A percentile compares a stretch with the other conserved stretches of the same genome.
Conservation (phyloP, 2,797 vertebrate genomes). For the Menidia menidia region DNA sequence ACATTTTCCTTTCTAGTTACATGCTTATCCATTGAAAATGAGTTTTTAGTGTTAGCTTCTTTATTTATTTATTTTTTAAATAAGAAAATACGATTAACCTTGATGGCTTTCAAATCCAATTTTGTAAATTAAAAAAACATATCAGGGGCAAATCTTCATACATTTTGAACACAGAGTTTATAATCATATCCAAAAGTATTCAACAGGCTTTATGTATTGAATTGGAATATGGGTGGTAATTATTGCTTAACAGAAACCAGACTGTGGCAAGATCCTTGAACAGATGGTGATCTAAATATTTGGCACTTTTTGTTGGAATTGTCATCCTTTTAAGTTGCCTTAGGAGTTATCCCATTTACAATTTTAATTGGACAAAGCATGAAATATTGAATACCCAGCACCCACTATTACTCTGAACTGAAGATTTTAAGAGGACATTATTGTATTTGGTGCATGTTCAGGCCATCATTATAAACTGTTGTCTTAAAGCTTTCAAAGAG, state of each 20-base stretch:
- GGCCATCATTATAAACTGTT: constrained; percentile 22
- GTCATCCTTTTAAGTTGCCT: constrained; percentile 58
- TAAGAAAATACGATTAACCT: background rate
- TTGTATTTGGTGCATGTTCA: background rate
- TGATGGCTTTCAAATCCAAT: background rate
- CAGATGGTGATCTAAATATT: constrained; percentile 82
- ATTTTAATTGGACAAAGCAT: constrained; percentile 66
- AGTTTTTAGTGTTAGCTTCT: background rate
- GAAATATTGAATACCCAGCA: constrained; percentile 59
- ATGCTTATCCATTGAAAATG: constrained; percentile 8
- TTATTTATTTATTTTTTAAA: background rate
- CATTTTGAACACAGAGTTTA: constrained; percentile 3
- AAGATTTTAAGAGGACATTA: background rate
- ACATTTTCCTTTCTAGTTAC: constrained; percentile 2
- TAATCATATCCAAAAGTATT: constrained; percentile 10
- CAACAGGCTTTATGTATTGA: constrained; percentile 45
- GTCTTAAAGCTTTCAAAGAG: constrained; percentile 40
- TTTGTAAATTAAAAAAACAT: background rate
- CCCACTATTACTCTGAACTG: background rate
- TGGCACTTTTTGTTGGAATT: constrained; percentile 41
- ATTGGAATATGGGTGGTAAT: constrained; percentile 48
- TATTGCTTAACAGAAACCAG: constrained; percentile 61
- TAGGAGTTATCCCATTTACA: constrained; percentile 65
- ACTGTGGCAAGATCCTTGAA: constrained; percentile 50
- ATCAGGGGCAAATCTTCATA: background rate